Evolutionary conservation across 2,888 invertebrate genomes (phyloP).

Genomic region (Diplazon laetatorius): DNA sequence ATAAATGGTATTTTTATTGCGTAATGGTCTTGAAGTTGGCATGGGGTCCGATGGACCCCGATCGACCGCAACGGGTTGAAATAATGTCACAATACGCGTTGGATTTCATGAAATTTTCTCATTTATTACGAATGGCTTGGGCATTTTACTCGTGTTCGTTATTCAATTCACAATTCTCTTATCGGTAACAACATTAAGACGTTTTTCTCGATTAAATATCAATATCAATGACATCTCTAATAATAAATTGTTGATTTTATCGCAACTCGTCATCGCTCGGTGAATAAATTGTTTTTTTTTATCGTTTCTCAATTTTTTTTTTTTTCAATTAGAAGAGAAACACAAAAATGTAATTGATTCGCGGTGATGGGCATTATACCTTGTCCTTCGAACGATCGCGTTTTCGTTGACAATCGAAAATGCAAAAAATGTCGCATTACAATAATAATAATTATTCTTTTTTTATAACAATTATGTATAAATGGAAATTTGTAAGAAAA

Average conservation of each 20-base stretch:
- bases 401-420: slow-evolving; percentile 52
- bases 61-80: too few relatives aligned
- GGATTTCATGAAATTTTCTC: slow-evolving; percentile 15
- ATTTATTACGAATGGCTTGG: slow-evolving; percentile 48
- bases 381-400: slow-evolving; percentile 36
- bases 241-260: slow-evolving; percentile 58
- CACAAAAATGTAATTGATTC: neutral
- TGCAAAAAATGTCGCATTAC: slow-evolving; percentile 45
- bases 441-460: too few relatives aligned
- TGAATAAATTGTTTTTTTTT: too few relatives aligned
- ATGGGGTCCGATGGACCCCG: too few relatives aligned
- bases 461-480: slow-evolving; percentile 39
- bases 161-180: slow-evolving; percentile 54
- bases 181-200: slow-evolving; percentile 60
- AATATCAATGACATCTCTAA: slow-evolving; percentile 55
- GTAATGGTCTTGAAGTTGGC: too few relatives aligned
- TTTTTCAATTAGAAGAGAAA: neutral
- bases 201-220: slow-evolving; percentile 58
- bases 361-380: slow-evolving; percentile 32
- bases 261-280: slow-evolving; percentile 46
- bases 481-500: slow-evolving; percentile 28
- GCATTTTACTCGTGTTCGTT: slow-evolving; percentile 18
- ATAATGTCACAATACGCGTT: too few relatives aligned
- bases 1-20: too few relatives aligned
- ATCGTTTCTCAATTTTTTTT: too few relatives aligned